Evolutionary conservation across 2,797 vertebrate genomes (phyloP).

Genomic region (Cebuella pygmaea): DNA sequence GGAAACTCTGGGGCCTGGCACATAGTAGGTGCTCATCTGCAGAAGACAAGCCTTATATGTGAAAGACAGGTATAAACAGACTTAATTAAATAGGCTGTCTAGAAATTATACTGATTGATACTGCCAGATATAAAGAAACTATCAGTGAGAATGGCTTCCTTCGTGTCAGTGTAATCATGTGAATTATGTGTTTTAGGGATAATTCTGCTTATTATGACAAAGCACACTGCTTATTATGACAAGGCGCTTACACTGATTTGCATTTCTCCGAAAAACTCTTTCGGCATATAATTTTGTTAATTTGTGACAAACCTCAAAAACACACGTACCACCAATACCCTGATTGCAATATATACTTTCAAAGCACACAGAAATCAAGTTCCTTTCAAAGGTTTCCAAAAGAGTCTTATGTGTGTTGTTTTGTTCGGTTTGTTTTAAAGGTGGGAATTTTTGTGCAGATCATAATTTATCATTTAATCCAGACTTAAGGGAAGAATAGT

Average conservation of each 20-base stretch:
- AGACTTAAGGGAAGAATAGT: neutral
- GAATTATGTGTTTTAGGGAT: conserved; percentile 65
- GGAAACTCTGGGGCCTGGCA: neutral
- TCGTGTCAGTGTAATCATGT: conserved; percentile 74
- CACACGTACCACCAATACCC: conserved; percentile 79
- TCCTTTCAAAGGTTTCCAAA: conserved; percentile 63
- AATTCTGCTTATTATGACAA: neutral
- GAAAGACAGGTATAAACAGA: conserved; percentile 57
- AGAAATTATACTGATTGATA: conserved; percentile 66
- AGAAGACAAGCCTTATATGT: neutral
- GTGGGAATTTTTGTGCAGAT: neutral
- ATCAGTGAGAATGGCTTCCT: conserved; percentile 71
- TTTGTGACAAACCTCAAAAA: conserved; percentile 86
- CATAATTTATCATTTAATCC: conserved; percentile 25
- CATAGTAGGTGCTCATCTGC: neutral
- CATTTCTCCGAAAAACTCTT: conserved; percentile 80
- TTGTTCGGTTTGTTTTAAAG: neutral
- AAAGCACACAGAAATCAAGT: conserved; percentile 60
- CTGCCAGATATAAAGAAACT: conserved; percentile 73
- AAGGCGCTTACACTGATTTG: conserved; percentile 69
- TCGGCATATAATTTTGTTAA: conserved; percentile 87
- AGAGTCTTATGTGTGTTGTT: neutral
- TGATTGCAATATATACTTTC: conserved; percentile 72
- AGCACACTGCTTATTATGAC: conserved; percentile 74
- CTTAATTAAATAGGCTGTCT: conserved; percentile 58